A percentile compares a stretch with the other conserved stretches of the same genome.
These are phyloP conservation scores for Drosophila elegans DNA, from an alignment of 1,140 invertebrate genomes.

Conservation along the genomic window DNA sequence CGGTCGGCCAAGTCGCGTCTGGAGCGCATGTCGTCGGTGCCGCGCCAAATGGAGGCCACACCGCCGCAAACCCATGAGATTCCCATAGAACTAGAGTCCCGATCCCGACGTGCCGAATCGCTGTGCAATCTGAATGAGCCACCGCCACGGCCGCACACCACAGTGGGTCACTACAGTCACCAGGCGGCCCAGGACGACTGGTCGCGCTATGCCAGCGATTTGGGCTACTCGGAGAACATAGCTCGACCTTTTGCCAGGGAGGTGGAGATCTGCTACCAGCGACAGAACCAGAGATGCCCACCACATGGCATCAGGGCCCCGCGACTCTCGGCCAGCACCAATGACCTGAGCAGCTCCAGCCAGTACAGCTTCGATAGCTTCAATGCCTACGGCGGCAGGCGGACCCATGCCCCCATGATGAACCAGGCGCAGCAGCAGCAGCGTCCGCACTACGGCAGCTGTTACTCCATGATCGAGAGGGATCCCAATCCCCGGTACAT, in stretches of 20 bases:
- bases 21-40: slow-evolving; percentile 65
- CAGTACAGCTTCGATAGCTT: slow-evolving; percentile 60
- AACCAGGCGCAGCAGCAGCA: slow-evolving; percentile 62
- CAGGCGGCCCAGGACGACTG: slow-evolving; percentile 65
- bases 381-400: slow-evolving; percentile 66
- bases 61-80: slow-evolving; percentile 50
- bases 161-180: slow-evolving; percentile 50
- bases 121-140: slow-evolving; percentile 69
- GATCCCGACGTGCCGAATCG: slow-evolving; percentile 66
- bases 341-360: slow-evolving; percentile 61
- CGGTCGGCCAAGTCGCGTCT: slow-evolving; percentile 61
- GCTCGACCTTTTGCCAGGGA: slow-evolving; percentile 75
- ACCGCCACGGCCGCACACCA: slow-evolving; percentile 53
- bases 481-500: slow-evolving; percentile 85
- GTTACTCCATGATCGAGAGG: slow-evolving; percentile 85
- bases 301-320: slow-evolving; percentile 71
- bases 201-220: slow-evolving; percentile 70
- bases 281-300: slow-evolving; percentile 31
- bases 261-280: slow-evolving; percentile 83
- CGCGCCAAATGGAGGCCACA: slow-evolving; percentile 31
- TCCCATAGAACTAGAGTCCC: slow-evolving; percentile 57
- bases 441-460: slow-evolving; percentile 73
- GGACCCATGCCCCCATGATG: slow-evolving; percentile 73
- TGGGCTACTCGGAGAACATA: slow-evolving; percentile 82
- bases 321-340: slow-evolving; percentile 72